Evolutionary conservation across 2,797 vertebrate genomes (phyloP), one percentile per base, ranked within the genome.

Genomic region (Ctenopoma kingsleyae): DNA sequence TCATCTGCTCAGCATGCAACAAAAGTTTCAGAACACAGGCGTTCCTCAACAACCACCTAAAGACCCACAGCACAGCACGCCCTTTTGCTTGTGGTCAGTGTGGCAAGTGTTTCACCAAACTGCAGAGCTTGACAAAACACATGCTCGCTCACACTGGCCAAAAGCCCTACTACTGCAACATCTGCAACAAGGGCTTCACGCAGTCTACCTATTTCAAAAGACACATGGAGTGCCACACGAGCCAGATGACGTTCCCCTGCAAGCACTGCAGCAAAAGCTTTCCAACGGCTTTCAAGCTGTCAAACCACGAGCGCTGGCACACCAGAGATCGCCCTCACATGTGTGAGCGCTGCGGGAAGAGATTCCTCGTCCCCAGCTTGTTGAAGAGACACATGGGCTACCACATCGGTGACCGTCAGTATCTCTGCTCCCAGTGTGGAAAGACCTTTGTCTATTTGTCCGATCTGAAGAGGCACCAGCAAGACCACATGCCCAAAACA

Each of bases 221-320:
- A 11, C 92, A 93, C 87, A 93, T 93, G 91, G 91, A 93, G 71
- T 93, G 91, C 59, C 93, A 94, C 90, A 92, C 92, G 0, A 93
- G 93, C 68, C 89, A 92, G 80, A 91, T 90, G 88, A 92, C 85
- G 0, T 92, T 91, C 57, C 90, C 91, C 25, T 93, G 92, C 84
- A 91, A 90, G 48, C 90, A 93, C 60, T 93, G 92, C 86, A 82
- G 0, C 73, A 95, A 95, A 63, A 84, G 64, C 57, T 95, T 95
- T 78, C 94, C 94, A 0, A 95, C 93, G 0, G 85, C 92, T 0
- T 95, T 94, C 80, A 95, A 94, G 73, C 89, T 94, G 68, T 81
- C 91, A 0, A 92, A 94, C 69, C 94, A 95, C 53, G 89, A 93
- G 76, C 93, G 94, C 62, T 94, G 94, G 91, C 94, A 95, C 86